Evolutionary conservation across 2,797 vertebrate genomes (phyloP).

Genomic region (Galago senegalensis): DNA sequence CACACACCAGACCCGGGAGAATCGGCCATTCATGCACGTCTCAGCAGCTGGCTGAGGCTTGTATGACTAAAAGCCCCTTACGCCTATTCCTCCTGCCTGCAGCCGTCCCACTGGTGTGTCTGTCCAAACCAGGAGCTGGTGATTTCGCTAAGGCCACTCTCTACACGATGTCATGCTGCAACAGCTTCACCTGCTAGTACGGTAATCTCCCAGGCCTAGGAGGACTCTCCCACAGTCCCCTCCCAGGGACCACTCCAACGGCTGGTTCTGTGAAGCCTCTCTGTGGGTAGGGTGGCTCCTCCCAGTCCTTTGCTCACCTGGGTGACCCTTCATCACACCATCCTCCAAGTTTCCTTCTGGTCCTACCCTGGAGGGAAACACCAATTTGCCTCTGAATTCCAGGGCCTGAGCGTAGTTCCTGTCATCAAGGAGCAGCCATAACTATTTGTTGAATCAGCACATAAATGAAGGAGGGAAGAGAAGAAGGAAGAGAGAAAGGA

Average conservation of each 20-base stretch:
- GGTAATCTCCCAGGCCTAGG: too few relatives aligned
- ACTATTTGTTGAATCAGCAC: neutral
- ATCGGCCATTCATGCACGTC: neutral
- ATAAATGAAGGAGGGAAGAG: neutral
- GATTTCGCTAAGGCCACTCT: neutral
- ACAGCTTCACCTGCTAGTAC: neutral
- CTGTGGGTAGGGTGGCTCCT: fast-evolving
- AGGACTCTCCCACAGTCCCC: neutral
- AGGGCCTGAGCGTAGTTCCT: neutral
- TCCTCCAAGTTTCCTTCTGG: fast-evolving
- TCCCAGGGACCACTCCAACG: fast-evolving
- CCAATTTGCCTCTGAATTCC: neutral
- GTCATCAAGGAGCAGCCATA: neutral
- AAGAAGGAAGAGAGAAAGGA: fast-evolving
- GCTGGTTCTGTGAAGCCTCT: neutral
- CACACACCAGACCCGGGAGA: neutral
- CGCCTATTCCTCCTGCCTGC: fast-evolving
- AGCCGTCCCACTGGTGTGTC: too few relatives aligned
- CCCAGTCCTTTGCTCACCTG: fast-evolving
- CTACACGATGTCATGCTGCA: neutral
- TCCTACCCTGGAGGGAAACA: too few relatives aligned
- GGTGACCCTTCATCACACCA: neutral
- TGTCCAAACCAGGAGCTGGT: fast-evolving
- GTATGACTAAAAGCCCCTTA: neutral
- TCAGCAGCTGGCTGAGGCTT: neutral